Evolutionary conservation across 2,888 invertebrate genomes (phyloP).

Genomic region (Augiades crinisus): DNA sequence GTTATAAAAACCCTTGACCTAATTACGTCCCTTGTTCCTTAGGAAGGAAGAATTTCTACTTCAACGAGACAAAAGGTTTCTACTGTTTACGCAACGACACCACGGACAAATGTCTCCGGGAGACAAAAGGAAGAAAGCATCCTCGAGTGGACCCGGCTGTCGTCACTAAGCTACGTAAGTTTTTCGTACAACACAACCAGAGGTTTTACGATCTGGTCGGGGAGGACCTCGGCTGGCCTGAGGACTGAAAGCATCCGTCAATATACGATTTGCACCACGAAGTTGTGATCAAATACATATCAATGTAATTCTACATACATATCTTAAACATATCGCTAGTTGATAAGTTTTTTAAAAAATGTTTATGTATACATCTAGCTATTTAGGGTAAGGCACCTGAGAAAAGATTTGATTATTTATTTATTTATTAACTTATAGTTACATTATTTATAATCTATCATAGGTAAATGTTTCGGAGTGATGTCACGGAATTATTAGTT

Average conservation of each 20-base stretch:
- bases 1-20: conserved; percentile 17
- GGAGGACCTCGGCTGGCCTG: conserved; percentile 96
- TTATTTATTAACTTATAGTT: conserved; percentile 37
- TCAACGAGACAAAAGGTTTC: conserved; percentile 98
- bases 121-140: conserved; percentile 92
- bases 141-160: conserved; percentile 91
- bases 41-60: conserved; percentile 95
- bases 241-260: conserved; percentile 79
- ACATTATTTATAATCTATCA: conserved; percentile 42
- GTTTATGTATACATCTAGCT: conserved; percentile 75
- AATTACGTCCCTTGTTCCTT: conserved; percentile 19
- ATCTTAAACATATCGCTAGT: conserved; percentile 67
- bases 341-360: conserved; percentile 66
- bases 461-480: conserved; percentile 29
- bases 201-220: conserved; percentile 96
- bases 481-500: conserved; percentile 32
- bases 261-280: conserved; percentile 32
- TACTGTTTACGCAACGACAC: conserved; percentile 94
- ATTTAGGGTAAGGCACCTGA: conserved; percentile 51
- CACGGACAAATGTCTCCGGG: conserved; percentile 90
- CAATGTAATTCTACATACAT: conserved; percentile 53
- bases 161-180: conserved; percentile 89
- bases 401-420: conserved; percentile 44
- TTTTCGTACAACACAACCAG: conserved; percentile 95
- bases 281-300: conserved; percentile 69